Percentiles rank a stretch among this genome's conserved stretches.
Evolutionary conservation across 2,113 vertebrate genomes (phyloP).

Genomic region (Cervus canadensis): DNA sequence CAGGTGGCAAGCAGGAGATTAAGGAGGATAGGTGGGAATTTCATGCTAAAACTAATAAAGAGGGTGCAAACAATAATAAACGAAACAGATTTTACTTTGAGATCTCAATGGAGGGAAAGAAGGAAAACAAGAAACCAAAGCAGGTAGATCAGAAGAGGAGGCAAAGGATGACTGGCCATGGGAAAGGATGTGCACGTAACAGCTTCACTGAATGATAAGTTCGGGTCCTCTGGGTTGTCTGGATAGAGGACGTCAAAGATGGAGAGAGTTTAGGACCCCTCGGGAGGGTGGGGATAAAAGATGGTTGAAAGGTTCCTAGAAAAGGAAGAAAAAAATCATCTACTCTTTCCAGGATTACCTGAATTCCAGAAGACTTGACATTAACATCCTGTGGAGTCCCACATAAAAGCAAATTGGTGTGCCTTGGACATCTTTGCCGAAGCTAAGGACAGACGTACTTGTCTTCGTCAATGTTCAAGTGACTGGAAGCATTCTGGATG

Average conservation of each 20-base stretch:
- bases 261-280: background rate
- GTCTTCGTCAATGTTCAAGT: background rate
- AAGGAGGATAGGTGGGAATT: background rate
- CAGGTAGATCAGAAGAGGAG: background rate
- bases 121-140: background rate
- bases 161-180: accelerated
- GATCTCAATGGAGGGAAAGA: background rate
- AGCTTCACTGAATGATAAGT: background rate
- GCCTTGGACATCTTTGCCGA: background rate
- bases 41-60: background rate
- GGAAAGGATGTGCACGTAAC: background rate
- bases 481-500: background rate
- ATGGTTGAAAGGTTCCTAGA: background rate
- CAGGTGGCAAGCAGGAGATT: background rate
- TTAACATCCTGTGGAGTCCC: background rate
- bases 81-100: background rate
- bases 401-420: background rate
- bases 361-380: background rate
- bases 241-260: background rate
- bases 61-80: background rate
- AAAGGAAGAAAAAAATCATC: background rate
- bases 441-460: background rate
- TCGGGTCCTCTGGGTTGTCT: background rate
- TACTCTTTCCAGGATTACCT: background rate
- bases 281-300: background rate